Evolutionary conservation across 2,888 invertebrate species (phyloP), one percentile per base, ranked within the genome.

Genomic region (Junonia oenone): DNA sequence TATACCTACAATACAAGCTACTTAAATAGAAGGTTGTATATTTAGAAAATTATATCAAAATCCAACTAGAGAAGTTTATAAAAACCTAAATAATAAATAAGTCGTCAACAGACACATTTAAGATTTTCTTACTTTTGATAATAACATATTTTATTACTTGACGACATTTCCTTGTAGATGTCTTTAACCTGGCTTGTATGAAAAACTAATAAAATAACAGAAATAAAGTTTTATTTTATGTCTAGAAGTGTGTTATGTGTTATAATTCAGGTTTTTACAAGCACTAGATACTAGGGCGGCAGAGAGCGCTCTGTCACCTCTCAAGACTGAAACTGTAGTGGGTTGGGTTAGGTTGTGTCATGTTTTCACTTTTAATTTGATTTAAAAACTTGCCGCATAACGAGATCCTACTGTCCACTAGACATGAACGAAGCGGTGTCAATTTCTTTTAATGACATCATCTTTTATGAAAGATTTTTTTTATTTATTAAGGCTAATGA

Each of bases 311-410:
- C 33, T 48, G 56, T 56, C 56, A 52, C 40, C 56, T 46, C 51
- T 54, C 38, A 27, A 51, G 46, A 15, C 46, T 47, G 38, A 38
- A 31, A 31, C 19, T 40, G 47, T 54, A 13, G 26, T 26, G 22
- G 26, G 43, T 26, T 22, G 33, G 47, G 43, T 51, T 26, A 45
- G 47, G 47, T 47, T 50, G 45, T 27, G 47, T 56, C 17, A 33
- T 40, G 51, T 56, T 56, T 56, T 56, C 51, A 52, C 52, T 56
- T 51, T 56, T 56, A 56, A 51, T 56, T 51, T 51, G 47, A 14
- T 26, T 33, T 35, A 8, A 27, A 46, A 22, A 33, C 17, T 17
- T 40, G 38, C 19, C 38, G 4, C 38, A 11, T 11, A 11, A 2
- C 26, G 14, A 26, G 37, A 40, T 40, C 11, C 38, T 4, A 19